A percentile compares a stretch with the other conserved stretches of the same genome.
Evolutionary conservation across 2,113 vertebrate genomes (phyloP).

Genomic region (Phaethornis superciliosus): DNA sequence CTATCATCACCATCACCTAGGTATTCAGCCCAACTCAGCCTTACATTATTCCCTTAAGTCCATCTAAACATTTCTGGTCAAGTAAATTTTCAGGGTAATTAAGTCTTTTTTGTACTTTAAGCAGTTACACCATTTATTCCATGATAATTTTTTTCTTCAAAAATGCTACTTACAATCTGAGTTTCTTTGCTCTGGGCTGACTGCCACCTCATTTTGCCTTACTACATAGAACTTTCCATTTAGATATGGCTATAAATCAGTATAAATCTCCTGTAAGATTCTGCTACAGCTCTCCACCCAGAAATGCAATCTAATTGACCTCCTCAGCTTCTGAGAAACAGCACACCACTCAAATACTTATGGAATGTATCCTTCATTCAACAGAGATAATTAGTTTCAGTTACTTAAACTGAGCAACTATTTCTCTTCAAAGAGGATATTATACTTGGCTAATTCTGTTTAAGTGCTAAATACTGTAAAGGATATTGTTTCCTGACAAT

Average conservation of each 20-base stretch:
- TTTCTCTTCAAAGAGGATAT: slow-evolving; percentile 72
- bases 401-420: slow-evolving; percentile 67
- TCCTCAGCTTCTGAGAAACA: slow-evolving; percentile 45
- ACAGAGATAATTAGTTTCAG: slow-evolving; percentile 65
- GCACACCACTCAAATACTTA: slow-evolving; percentile 28
- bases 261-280: background rate
- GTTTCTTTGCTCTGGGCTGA: slow-evolving; percentile 21
- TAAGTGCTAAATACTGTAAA: slow-evolving; percentile 67
- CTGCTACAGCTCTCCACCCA: background rate
- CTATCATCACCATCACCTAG: background rate
- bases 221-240: background rate
- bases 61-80: background rate
- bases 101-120: background rate
- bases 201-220: slow-evolving; percentile 39
- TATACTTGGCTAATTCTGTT: slow-evolving; percentile 73
- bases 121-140: slow-evolving; percentile 2
- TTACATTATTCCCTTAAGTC: background rate
- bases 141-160: slow-evolving; percentile 42
- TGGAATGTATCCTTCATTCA: slow-evolving; percentile 61
- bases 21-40: background rate
- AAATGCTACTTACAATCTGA: slow-evolving; percentile 27
- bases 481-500: slow-evolving; percentile 55
- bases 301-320: slow-evolving; percentile 23
- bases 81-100: background rate
- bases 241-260: slow-evolving; percentile 37